Evolutionary conservation across 1,140 invertebrate species (phyloP), one percentile per base, ranked within the genome.

Genomic region (Drosophila quadrilineata): DNA sequence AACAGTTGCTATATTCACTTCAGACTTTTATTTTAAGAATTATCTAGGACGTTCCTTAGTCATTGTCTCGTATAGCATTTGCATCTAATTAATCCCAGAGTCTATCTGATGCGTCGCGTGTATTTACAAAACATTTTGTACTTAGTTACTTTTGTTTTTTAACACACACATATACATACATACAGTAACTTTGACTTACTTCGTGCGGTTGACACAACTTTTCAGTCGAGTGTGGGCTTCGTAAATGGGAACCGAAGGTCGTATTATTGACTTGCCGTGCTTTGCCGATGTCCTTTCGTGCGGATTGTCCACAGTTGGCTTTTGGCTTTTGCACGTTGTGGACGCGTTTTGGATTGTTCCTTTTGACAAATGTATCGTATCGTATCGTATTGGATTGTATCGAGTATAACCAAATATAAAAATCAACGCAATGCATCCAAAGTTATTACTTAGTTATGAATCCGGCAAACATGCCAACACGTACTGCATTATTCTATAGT

Each of bases 251-350:
- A 36, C 49, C 67, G 67, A 82, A 71, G 62, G 46, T 58, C 76
- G 31, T 54, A 50, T 50, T 46, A 52, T 33, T 52, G 57, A 62
- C 35, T 50, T 35, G 50, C 56, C 46, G 31, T 43, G 40, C 48
- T 67, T 54, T 65, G 48, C 53, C 52, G 50, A 38, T 71, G 56
- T 73, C 56, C 52, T 24, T 52, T 56, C 29, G 50, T 45, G 67
- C 35, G 56, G 35, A 69, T 54, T 76, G 73, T 69, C 76, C 76
- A 53, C 73, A 82, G 77, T 82, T 84, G 77, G 64, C 70, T 73
- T 82, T 82, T 72, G 79, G 67, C 79, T 82, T 62, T 75, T 38
- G 77, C 50, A 59, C 74, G 77, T 57, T 59, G 58, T 43, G 73
- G 79, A 77, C 79, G 75, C 68, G 19, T 19, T 40, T 40, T 2